Base-by-base conservation (phyloP, 2,113 vertebrate genomes). In the Rousettus leschenaultii region DNA sequence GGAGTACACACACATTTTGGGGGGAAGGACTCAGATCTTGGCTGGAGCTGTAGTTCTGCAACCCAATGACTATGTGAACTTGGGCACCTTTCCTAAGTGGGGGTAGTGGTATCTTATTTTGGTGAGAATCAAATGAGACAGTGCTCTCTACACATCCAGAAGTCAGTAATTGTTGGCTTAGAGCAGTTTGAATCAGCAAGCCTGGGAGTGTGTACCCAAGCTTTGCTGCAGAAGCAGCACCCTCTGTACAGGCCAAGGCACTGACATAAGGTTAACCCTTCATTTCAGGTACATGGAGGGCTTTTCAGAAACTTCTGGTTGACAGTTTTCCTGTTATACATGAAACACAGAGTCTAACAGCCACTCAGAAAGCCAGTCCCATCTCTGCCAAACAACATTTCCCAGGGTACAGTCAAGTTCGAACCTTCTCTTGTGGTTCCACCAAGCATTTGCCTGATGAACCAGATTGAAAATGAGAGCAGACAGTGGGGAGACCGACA, bases 1-100 rank as follows among this genome's bases (percentile, higher is more conserved):
- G 0, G n/a, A 30, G 14, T 3, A 0, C 8, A 0, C 28, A 2
- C 18, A 6, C 5, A 0, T 12, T 35, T 51, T 0, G 0, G 2
- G n/a, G n/a, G 73, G 3, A 26, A 38, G 28, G 33, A 26, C 68
- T 61, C 75, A 26, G 28, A 43, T 7, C 59, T 48, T 18, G 21
- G 18, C 8, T 30, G 1, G 35, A 95, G 40, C 45, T 51, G 0
- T 24, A 38, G 22, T 30, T 40, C 45, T 33, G 24, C 30, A 26
- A 24, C 11, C 9, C 9, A 30, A 45, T 30, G 9, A n/a, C 21
- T 53, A 12, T 51, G 38, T 53, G 48, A 48, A 30, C 28, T 45
- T 24, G 30, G 59, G 48, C 26, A 19, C 12, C 57, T 59, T 86
- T 61, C 55, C 92, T 30, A 61, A 55, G 28, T 19, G 63, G 68